Conservation (phyloP, 2,797 vertebrate genomes). For the Hydrocynus forskahlii region DNA sequence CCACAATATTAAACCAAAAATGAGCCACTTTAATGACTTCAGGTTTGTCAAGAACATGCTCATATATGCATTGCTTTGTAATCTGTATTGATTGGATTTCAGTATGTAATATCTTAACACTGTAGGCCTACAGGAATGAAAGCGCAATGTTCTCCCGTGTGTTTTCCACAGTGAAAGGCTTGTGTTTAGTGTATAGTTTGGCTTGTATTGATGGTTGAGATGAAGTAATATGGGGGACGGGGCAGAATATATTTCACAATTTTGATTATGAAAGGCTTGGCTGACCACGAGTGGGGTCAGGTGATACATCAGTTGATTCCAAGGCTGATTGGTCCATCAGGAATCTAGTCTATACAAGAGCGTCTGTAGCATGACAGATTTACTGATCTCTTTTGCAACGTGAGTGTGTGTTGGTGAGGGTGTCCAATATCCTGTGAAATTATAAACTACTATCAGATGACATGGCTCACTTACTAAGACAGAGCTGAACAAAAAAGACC, state of each 20-base stretch:
- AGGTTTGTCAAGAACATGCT: background rate
- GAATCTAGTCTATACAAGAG: constrained; percentile 24
- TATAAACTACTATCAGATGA: constrained; percentile 44
- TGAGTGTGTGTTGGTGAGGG: constrained; percentile 9
- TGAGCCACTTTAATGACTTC: background rate
- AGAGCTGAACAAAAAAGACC: constrained; percentile 41
- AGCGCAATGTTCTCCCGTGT: background rate
- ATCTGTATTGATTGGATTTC: background rate
- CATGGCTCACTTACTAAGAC: constrained; percentile 37
- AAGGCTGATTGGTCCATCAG: constrained; percentile 4
- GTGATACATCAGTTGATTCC: constrained; percentile 25
- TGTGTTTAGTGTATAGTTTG: constrained; percentile 17
- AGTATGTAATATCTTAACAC: background rate
- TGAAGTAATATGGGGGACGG: constrained; percentile 20
- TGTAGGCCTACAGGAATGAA: background rate
- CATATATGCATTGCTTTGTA: background rate
- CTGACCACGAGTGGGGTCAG: constrained; percentile 23
- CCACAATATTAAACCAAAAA: background rate
- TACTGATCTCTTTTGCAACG: constrained; percentile 28
- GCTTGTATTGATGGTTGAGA: background rate
- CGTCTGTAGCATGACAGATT: constrained; percentile 2
- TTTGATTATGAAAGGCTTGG: constrained; percentile 45
- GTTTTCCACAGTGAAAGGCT: background rate
- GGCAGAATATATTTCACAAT: constrained; percentile 52
- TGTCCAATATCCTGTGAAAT: constrained; percentile 37